Conservation (phyloP, 2,797 vertebrate species). For the Premnoplex brunnescens region DNA sequence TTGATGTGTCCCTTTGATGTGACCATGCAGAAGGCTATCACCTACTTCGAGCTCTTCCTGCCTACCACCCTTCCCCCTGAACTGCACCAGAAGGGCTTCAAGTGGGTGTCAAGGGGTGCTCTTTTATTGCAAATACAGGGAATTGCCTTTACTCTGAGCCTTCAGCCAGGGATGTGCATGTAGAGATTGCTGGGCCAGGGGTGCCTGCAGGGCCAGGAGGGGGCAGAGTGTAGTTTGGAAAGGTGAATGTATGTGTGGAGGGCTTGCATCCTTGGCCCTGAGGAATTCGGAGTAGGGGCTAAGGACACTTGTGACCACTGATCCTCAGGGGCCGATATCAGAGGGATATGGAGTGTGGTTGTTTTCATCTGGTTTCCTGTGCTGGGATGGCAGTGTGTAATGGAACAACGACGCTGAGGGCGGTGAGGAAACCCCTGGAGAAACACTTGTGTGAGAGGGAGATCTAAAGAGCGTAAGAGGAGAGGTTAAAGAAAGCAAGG, state of each 20-base stretch:
- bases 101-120: constrained; percentile 76
- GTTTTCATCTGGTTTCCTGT: background rate
- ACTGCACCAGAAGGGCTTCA: constrained; percentile 93
- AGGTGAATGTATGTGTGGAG: background rate
- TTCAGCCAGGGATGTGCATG: background rate
- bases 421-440: background rate
- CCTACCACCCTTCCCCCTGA: constrained; percentile 93
- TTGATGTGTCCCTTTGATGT: constrained; percentile 97
- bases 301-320: rapidly evolving
- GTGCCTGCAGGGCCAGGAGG: background rate
- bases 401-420: background rate
- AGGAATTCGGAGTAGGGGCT: background rate
- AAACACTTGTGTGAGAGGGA: background rate
- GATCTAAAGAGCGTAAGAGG: background rate
- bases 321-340: background rate
- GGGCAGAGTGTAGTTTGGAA: background rate
- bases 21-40: constrained; percentile 97
- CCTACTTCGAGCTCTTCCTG: constrained; percentile 95
- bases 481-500: background rate
- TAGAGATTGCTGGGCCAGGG: background rate
- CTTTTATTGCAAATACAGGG: background rate
- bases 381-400: background rate
- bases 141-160: background rate
- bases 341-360: background rate
- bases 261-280: background rate